These are phyloP conservation scores for Pyrrhia umbra DNA, from an alignment of 2,888 invertebrate species.

Conservation along the genomic window DNA sequence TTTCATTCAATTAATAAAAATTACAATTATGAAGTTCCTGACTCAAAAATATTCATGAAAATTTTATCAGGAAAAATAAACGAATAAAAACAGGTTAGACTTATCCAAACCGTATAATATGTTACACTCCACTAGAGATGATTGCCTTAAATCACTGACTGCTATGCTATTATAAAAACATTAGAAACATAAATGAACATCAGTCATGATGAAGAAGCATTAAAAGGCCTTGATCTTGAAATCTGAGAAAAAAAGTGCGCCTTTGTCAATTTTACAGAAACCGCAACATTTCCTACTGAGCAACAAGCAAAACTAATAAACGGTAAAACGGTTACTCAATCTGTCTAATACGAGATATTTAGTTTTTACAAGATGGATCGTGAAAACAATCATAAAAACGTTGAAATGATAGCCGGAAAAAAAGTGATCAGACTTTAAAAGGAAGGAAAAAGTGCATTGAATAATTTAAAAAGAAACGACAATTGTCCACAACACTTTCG, in stretches of 20 bases:
- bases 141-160: conserved; percentile 62
- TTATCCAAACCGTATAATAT: conserved; percentile 45
- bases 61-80: background rate
- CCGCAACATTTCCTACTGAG: conserved; percentile 37
- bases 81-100: background rate
- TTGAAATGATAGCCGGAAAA: background rate
- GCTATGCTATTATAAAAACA: conserved; percentile 71
- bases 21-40: background rate
- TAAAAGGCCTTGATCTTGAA: conserved; percentile 65
- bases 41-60: background rate
- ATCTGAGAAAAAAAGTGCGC: conserved; percentile 38
- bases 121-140: conserved; percentile 66
- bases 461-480: conserved; percentile 36
- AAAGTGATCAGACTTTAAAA: background rate
- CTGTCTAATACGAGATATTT: conserved; percentile 11
- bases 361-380: conserved; percentile 17
- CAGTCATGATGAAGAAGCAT: conserved; percentile 36
- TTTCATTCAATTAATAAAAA: background rate
- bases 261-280: conserved; percentile 28
- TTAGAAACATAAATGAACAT: conserved; percentile 62
- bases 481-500: conserved; percentile 44
- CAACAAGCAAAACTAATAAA: conserved; percentile 12
- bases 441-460: conserved; percentile 20
- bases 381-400: conserved; percentile 11
- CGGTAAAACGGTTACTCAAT: conserved; percentile 32